Percentiles rank a stretch among this genome's conserved stretches.
These are phyloP conservation scores for Anguilla obscura DNA, from an alignment of 2,797 vertebrate genomes.

Conservation along the genomic window DNA sequence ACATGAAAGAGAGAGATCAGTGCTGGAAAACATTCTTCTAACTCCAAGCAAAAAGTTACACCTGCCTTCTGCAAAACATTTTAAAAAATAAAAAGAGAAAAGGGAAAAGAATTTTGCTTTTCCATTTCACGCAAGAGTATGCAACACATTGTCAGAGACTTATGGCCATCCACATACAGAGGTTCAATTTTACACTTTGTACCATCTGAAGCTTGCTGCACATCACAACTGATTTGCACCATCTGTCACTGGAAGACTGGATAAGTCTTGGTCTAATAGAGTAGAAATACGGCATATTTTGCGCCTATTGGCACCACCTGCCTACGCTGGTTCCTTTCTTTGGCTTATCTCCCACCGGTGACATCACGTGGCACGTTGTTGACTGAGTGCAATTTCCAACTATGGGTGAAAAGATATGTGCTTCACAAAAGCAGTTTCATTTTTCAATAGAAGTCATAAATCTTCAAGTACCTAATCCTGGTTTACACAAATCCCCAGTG, in stretches of 20 bases:
- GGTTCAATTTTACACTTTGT: slow-evolving; percentile 18
- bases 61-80: not conserved
- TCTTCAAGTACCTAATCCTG: slow-evolving; percentile 69
- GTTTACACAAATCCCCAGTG: slow-evolving; percentile 62
- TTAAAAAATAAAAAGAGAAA: not conserved
- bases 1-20: slow-evolving; percentile 6
- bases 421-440: not conserved
- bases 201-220: slow-evolving; percentile 13
- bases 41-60: not conserved
- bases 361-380: not conserved
- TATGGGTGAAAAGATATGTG: not conserved
- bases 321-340: not conserved
- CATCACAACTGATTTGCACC: slow-evolving; percentile 45
- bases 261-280: slow-evolving; percentile 44
- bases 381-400: not conserved
- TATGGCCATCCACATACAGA: not conserved
- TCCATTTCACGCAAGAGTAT: slow-evolving; percentile 18
- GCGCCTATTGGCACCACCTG: not conserved
- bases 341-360: slow-evolving; percentile 8
- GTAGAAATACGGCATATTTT: slow-evolving; percentile 42
- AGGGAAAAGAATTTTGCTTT: not conserved
- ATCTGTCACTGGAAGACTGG: slow-evolving; percentile 44
- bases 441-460: slow-evolving; percentile 46
- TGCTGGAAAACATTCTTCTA: not conserved
- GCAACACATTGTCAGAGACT: slow-evolving; percentile 16